A percentile compares a stretch with the other conserved stretches of the same genome.
These are phyloP conservation scores for Chironomus riparius DNA, from an alignment of 2,888 invertebrate species.

Conservation along the genomic window DNA sequence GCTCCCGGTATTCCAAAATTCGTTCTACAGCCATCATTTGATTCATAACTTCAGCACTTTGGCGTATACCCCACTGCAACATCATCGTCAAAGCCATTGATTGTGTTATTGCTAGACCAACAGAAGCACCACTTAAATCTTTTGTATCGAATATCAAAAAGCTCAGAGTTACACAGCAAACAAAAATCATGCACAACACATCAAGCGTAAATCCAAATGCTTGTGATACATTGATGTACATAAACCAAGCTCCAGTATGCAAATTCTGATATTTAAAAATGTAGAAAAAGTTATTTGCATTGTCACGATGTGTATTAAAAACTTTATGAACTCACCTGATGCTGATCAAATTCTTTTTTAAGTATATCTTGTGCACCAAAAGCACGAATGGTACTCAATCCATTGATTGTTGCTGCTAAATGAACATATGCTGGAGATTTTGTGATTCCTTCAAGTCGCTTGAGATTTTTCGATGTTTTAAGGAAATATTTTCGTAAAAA, in stretches of 20 bases:
- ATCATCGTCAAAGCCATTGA: conserved; percentile 44
- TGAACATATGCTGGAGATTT: conserved; percentile 74
- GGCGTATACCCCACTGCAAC: conserved; percentile 63
- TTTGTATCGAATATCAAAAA: conserved; percentile 36
- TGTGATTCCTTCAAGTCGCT: conserved; percentile 53
- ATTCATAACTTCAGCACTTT: conserved; percentile 61
- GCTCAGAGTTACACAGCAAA: conserved; percentile 54
- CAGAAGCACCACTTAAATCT: conserved; percentile 39
- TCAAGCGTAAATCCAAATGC: conserved; percentile 60
- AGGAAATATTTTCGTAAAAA: conserved; percentile 54
- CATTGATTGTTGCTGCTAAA: conserved; percentile 62
- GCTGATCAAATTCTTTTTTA: conserved; percentile 50
- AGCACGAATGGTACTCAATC: conserved; percentile 66
- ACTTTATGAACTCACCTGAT: conserved; percentile 43
- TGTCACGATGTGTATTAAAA: background rate
- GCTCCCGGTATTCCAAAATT: conserved; percentile 57
- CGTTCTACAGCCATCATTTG: conserved; percentile 63
- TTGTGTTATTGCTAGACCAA: conserved; percentile 48
- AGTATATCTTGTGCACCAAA: conserved; percentile 56
- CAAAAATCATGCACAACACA: conserved; percentile 53
- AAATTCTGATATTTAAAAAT: conserved; percentile 46
- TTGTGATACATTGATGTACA: conserved; percentile 52
- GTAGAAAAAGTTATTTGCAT: background rate
- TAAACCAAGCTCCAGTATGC: conserved; percentile 58
- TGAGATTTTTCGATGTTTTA: conserved; percentile 59